Percentiles rank a stretch among this genome's conserved stretches.
Evolutionary conservation across 2,888 invertebrate species (phyloP).

Genomic region (Oscheius myriophilus): DNA sequence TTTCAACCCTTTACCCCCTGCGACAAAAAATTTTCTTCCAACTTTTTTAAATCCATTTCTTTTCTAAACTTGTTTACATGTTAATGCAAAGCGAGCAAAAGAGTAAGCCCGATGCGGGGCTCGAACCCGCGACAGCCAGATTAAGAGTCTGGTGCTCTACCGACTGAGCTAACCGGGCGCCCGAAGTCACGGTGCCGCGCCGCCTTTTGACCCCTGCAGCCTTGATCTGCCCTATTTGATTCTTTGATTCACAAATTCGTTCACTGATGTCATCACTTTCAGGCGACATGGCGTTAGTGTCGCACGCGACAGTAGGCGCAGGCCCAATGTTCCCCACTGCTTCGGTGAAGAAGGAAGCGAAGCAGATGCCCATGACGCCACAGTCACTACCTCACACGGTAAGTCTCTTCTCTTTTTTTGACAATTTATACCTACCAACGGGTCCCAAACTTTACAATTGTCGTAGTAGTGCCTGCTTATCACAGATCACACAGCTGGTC

Average conservation of each 20-base stretch:
- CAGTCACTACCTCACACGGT: slow-evolving; percentile 24
- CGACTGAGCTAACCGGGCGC: slow-evolving; percentile 68
- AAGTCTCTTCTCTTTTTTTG: not conserved
- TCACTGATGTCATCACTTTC: slow-evolving; percentile 20
- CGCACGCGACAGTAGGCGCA: slow-evolving; percentile 49
- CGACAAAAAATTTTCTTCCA: not conserved
- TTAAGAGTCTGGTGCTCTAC: slow-evolving; percentile 70
- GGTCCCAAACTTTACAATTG: not conserved
- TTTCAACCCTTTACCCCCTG: not conserved
- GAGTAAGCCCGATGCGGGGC: slow-evolving; percentile 66
- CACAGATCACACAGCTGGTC: not conserved
- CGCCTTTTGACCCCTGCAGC: no score
- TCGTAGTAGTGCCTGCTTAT: not conserved
- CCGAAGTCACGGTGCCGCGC: no score
- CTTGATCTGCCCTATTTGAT: not conserved
- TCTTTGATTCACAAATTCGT: slow-evolving; percentile 3
- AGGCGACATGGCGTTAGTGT: slow-evolving; percentile 56
- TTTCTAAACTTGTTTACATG: no score
- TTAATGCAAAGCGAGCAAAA: no score
- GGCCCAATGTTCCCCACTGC: slow-evolving; percentile 40
- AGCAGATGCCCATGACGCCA: slow-evolving; percentile 34
- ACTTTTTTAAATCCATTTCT: not conserved
- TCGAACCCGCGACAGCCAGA: slow-evolving; percentile 69
- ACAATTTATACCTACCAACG: not conserved
- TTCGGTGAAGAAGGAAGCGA: slow-evolving; percentile 35